These are phyloP conservation scores for Zhuqinia jingwanae DNA, from an alignment of 2,888 invertebrate species.

Conservation along the genomic window DNA sequence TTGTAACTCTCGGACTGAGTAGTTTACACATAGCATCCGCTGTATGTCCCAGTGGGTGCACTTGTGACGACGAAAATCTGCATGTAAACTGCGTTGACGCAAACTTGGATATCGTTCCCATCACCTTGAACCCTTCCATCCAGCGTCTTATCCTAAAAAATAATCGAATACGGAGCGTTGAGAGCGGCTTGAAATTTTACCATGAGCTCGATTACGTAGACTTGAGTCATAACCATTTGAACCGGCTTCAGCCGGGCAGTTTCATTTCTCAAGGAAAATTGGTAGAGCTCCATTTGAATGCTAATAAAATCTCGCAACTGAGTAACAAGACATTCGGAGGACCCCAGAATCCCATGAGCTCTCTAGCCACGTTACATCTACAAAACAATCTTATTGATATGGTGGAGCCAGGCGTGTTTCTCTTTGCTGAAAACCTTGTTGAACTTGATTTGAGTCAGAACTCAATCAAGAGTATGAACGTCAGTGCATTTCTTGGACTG, in stretches of 20 bases:
- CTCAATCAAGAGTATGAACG: slow-evolving; percentile 90
- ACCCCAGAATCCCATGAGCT: slow-evolving; percentile 82
- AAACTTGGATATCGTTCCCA: slow-evolving; percentile 93
- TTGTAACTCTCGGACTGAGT: slow-evolving; percentile 28
- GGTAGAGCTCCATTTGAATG: slow-evolving; percentile 90
- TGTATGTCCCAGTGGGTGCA: slow-evolving; percentile 93
- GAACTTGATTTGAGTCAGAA: slow-evolving; percentile 93
- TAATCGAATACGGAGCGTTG: slow-evolving; percentile 93
- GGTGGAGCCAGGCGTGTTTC: slow-evolving; percentile 88
- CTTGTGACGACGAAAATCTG: slow-evolving; percentile 93
- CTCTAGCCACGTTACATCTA: slow-evolving; percentile 90
- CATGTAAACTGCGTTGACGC: slow-evolving; percentile 93
- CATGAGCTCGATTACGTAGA: slow-evolving; percentile 92
- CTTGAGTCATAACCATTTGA: slow-evolving; percentile 91
- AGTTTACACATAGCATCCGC: slow-evolving; percentile 82
- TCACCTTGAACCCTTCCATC: slow-evolving; percentile 94
- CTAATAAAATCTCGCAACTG: slow-evolving; percentile 91
- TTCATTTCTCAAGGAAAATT: slow-evolving; percentile 91
- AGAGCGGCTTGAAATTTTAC: slow-evolving; percentile 92
- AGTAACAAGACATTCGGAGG: slow-evolving; percentile 91
- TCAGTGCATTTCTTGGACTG: slow-evolving; percentile 88
- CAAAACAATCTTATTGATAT: slow-evolving; percentile 89
- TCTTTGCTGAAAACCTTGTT: slow-evolving; percentile 88
- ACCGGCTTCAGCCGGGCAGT: slow-evolving; percentile 89
- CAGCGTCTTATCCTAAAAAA: slow-evolving; percentile 90